Evolutionary conservation across 2,797 vertebrate genomes (phyloP), one percentile per base, ranked within the genome.

Genomic region (Rachycentron canadum): DNA sequence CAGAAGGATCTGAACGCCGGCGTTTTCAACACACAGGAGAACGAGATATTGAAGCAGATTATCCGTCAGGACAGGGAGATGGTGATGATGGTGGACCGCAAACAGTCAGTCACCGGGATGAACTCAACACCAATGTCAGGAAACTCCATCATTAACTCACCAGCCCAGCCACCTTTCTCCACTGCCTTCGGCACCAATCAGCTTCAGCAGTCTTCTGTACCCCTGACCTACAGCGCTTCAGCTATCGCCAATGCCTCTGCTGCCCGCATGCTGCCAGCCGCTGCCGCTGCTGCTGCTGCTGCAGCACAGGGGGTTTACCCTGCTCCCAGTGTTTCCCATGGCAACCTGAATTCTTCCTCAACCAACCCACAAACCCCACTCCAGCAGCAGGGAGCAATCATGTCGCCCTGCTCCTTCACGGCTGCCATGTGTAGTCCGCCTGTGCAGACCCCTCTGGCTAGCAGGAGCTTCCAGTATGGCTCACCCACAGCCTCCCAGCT

Each of bases 21-120:
- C 62, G 97, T 99, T 73, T 99, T 99, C 96, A 99, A 99, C 95
- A 98, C 98, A 10, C 98, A 99, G 94, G 98, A 99, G 95, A 99
- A 98, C 40, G 98, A 99, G 95, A 96, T 99, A 86, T 92, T 99
- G 95, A 99, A 99, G 95, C 97, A 99, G 96, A 99, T 99, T 3
- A 98, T 99, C 86, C 98, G 97, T 71, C 98, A 99, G 45, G 98
- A 99, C 95, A 89, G 98, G 90, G 98, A 99, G 95, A 99, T 98
- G 98, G 97, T 99, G 91, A 94, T 95, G 94, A 96, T 95, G 94
- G 95, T 95, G 92, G 96, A 96, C 84, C 94, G 95, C 93, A 96
- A 95, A 91, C 95, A 95, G 86, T 96, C 95, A 16, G 93, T 95
- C 91, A 94, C 91, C 66, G 95, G 95, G 88, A 93, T 96, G 93